Evolutionary conservation across 2,888 invertebrate genomes (phyloP), one percentile per base, ranked within the genome.

Genomic region (Melolontha melolontha): DNA sequence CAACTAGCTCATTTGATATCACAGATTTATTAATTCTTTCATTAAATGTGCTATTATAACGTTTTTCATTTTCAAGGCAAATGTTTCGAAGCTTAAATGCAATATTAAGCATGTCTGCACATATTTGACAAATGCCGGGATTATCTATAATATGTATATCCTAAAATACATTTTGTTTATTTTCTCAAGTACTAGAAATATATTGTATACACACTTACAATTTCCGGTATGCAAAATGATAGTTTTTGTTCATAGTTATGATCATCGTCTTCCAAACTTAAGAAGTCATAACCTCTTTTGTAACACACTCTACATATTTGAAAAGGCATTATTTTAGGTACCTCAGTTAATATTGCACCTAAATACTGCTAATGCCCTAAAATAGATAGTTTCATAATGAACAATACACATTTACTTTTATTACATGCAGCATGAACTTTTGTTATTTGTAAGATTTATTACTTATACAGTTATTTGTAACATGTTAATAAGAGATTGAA

Each of bases 31-130:
- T 6, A 5, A 8, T 34, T 6, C 10, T 34, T 34, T 34, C 34
- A 34, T 8, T 10, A 10, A 34, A 34, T 34, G 34, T 34, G 14
- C 17, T 14, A 50, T 17, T 34, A 12, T n/a, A 39, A 10, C 39
- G 12, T 17, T 54, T 54, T 7, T 54, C 54, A 39, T 54, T 54
- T 54, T 54, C 39, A 8, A 54, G 39, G 16, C 54, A 54, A 39
- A 39, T 40, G n/a, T 54, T 39, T 39, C 54, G n/a, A 8, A 54
- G 40, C 14, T 54, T 14, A 54, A 39, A 54, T 14, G 39, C 54
- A 5, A n/a, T 39, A 54, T 54, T 40, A 12, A 54, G 14, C 54
- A 54, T 54, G 2, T 39, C 5, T 8, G 54, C 54, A 39, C 54
- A 54, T 14, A n/a, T 39, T 16, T 16, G 12, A 14, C 54, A 54